Conservation (phyloP, 2,888 invertebrate species). For the Byasa hedistus region DNA sequence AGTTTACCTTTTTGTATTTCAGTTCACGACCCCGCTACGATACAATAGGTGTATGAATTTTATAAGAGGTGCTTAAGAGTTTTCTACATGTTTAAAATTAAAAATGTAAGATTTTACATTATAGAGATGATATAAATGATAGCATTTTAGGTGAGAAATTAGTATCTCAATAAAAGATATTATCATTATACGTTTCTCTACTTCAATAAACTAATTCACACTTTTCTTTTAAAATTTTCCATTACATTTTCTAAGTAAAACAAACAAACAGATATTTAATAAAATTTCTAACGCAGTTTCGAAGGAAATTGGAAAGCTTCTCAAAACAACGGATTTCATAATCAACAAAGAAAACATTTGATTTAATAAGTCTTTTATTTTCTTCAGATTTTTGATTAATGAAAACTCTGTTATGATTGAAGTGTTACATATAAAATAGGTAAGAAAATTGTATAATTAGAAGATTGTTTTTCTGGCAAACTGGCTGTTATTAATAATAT, state of each 20-base stretch:
- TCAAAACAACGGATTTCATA: slow-evolving; percentile 6
- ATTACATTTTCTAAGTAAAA: background rate
- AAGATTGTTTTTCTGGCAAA: no score
- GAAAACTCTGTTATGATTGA: no score
- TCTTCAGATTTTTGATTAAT: no score
- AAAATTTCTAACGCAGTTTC: background rate
- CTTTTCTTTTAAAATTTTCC: no score
- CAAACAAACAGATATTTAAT: background rate
- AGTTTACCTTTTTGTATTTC: slow-evolving; percentile 11
- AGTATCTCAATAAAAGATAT: no score
- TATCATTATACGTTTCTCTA: no score
- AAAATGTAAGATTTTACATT: background rate
- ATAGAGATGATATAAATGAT: no score
- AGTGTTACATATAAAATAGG: no score
- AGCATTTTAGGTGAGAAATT: no score
- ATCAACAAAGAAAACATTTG: background rate
- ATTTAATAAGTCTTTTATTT: background rate
- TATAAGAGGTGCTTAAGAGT: slow-evolving; percentile 13
- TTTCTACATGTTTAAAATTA: slow-evolving; percentile 4
- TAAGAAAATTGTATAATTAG: no score
- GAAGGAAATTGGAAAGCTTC: slow-evolving; percentile 14
- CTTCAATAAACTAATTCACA: no score
- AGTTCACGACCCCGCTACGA: background rate
- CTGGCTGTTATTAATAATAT: no score
- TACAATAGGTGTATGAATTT: slow-evolving; percentile 19